A percentile compares a stretch with the other conserved stretches of the same genome.
These are phyloP conservation scores for Aleiodes sp. DNA, from an alignment of 1,140 invertebrate species.

Conservation along the genomic window DNA sequence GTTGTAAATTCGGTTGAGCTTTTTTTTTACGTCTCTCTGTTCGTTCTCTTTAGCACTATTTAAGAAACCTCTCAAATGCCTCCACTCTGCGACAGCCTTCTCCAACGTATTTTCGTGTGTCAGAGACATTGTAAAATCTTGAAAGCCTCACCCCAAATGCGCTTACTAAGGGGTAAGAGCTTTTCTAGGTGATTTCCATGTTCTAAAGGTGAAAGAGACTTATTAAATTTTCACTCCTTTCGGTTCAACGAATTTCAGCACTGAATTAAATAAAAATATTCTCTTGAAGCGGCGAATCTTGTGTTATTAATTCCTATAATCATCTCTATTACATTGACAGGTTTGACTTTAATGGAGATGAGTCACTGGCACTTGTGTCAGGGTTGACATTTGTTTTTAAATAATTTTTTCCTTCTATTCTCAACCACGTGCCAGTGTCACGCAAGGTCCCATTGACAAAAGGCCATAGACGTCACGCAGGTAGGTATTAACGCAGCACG, in stretches of 20 bases:
- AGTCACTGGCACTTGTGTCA: background rate
- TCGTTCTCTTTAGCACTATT: background rate
- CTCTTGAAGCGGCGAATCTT: no score
- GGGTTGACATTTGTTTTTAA: background rate
- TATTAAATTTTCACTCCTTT: no score
- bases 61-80: background rate
- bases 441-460: conserved; percentile 18
- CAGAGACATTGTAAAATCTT: conserved; percentile 2
- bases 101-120: background rate
- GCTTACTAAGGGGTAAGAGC: background rate
- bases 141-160: background rate
- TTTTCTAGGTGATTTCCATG: no score
- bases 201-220: no score
- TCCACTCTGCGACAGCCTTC: background rate
- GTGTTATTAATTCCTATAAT: no score
- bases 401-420: background rate
- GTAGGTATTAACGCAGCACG: background rate
- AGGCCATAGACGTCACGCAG: conserved; percentile 5
- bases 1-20: background rate
- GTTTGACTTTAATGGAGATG: background rate
- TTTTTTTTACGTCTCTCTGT: no score
- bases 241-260: no score
- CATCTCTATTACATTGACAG: no score
- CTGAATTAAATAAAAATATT: no score
- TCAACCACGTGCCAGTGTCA: background rate